A percentile compares a stretch with the other conserved stretches of the same genome.
These are phyloP conservation scores for Trichonephila clavipes DNA, from an alignment of 1,140 invertebrate genomes.

Conservation along the genomic window DNA sequence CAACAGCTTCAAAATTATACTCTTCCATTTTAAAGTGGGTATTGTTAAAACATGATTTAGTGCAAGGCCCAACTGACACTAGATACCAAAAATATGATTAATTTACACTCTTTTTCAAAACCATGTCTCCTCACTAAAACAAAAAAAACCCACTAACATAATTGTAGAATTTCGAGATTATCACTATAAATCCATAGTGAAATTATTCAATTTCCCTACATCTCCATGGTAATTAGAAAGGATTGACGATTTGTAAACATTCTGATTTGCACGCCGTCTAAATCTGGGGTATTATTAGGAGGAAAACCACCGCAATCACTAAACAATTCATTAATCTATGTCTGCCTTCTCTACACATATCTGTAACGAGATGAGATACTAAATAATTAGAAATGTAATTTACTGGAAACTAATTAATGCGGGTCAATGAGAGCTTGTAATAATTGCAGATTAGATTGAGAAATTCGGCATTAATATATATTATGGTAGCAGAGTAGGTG, in stretches of 20 bases:
- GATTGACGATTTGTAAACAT: not conserved
- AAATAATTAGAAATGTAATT: not conserved
- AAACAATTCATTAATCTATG: not conserved
- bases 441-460: not conserved
- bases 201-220: not conserved
- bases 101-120: too few species aligned
- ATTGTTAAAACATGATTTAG: too few species aligned
- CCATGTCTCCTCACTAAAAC: not conserved
- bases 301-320: not conserved
- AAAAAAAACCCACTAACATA: not conserved
- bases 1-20: too few species aligned
- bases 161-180: too few species aligned
- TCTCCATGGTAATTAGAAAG: not conserved
- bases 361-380: not conserved
- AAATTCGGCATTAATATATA: not conserved
- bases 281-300: not conserved
- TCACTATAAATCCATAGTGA: not conserved
- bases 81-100: too few species aligned
- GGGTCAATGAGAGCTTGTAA: not conserved
- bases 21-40: too few species aligned
- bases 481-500: too few species aligned
- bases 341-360: not conserved
- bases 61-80: too few species aligned
- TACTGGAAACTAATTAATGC: not conserved
- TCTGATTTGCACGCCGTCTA: not conserved